Conservation (phyloP, 2,113 vertebrate genomes). For the Phyllostomus discolor region DNA sequence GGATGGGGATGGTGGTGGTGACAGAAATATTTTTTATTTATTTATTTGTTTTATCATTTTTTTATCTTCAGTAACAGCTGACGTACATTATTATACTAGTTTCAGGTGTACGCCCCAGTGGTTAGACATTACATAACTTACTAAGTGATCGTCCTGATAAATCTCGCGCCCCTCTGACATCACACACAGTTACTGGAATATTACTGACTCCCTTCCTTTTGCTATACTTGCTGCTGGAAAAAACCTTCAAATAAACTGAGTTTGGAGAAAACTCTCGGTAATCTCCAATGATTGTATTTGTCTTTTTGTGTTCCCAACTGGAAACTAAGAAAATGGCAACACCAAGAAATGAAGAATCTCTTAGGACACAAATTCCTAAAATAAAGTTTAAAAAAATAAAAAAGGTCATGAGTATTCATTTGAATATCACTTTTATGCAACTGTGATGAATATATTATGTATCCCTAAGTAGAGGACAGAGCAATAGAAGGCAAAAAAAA, state of each 20-base stretch:
- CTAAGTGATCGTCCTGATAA: too few relatives aligned
- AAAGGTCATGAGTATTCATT: not conserved
- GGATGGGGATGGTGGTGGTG: not conserved
- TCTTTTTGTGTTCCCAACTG: not conserved
- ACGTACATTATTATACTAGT: too few relatives aligned
- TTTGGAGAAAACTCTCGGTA: not conserved
- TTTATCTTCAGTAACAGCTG: too few relatives aligned
- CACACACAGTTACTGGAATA: too few relatives aligned
- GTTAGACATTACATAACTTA: too few relatives aligned
- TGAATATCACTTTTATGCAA: not conserved
- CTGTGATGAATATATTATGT: not conserved
- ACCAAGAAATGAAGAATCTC: not conserved
- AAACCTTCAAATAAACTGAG: constrained; percentile 12
- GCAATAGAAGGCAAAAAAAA: not conserved
- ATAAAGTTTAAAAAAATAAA: not conserved
- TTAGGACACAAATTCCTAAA: not conserved
- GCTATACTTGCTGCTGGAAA: not conserved
- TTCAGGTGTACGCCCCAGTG: too few relatives aligned
- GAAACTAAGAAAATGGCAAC: constrained; percentile 15
- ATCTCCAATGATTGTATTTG: not conserved
- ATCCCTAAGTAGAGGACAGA: not conserved
- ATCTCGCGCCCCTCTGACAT: too few relatives aligned
- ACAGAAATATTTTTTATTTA: not conserved
- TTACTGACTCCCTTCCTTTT: too few relatives aligned
- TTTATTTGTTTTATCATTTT: too few relatives aligned